Evolutionary conservation across 1,140 invertebrate genomes (phyloP), one percentile per base, ranked within the genome.

Genomic region (Eupristina koningsbergeri): DNA sequence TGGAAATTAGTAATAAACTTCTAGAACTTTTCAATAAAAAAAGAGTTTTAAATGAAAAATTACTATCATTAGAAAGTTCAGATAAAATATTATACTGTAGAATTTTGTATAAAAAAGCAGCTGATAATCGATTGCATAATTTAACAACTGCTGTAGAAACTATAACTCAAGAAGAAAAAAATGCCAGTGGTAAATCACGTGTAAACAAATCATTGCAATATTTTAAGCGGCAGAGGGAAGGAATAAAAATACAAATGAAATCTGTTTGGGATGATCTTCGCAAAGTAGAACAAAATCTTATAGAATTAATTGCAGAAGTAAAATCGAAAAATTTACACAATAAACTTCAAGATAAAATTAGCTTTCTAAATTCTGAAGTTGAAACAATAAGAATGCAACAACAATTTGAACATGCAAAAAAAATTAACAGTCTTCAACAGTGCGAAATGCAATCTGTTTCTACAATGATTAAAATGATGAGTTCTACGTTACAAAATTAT

Each of bases 21-120:
- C 78, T 88, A 47, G 86, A 89, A 0, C 83, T 92, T 15, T 86
- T 86, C 47, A 67, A 88, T 0, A 89, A 85, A 53, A 91, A 91
- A 77, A 88, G 82, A 71, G 41, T 22, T 17, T 67, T 91, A 17
- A 90, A 91, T 64, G 90, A 91, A 47, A 90, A 90, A 80, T 84
- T 92, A 75, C 67, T 93, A 6, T 85, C 86, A 3, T 83, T 93
- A 5, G 91, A 93, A 75, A 91, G 91, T 80, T 47, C 87, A 0
- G 89, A 92, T 64, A 93, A 92, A 84, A 91, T 92, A 47, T 85
- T 91, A 9, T 91, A 89, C 53, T 91, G 89, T 76, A 91, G 87
- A 84, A 93, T 92, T 77, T 87, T 91, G 45, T 88, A 91, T 19
- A 93, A 93, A 80, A 92, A 91, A 69, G 90, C 91, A 34, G 92